Percentiles rank a stretch among this genome's conserved stretches.
These are phyloP conservation scores for Papilio aristodemus DNA, from an alignment of 1,140 invertebrate species.

Conservation along the genomic window DNA sequence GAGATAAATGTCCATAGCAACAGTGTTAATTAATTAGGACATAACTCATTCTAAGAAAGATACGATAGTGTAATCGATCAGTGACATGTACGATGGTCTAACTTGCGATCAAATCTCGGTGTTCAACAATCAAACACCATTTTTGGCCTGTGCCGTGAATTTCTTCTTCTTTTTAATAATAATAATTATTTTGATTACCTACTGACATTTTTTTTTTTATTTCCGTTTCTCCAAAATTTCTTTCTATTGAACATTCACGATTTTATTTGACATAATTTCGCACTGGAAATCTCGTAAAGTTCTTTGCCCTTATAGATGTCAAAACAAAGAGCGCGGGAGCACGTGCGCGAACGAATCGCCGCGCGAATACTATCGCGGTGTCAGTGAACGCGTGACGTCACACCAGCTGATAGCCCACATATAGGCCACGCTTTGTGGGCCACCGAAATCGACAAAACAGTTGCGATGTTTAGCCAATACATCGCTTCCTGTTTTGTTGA, in stretches of 20 bases:
- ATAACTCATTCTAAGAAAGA: neutral
- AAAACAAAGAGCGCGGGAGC: slow-evolving; percentile 26
- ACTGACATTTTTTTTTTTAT: no score
- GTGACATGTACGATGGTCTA: no score
- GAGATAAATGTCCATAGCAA: no score
- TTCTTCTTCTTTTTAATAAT: no score
- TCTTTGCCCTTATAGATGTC: slow-evolving; percentile 11
- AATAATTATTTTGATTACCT: no score
- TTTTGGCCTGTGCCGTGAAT: no score
- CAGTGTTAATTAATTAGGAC: no score
- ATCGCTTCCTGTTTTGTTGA: slow-evolving; percentile 16
- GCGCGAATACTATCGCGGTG: slow-evolving; percentile 44
- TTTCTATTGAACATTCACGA: neutral
- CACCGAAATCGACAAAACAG: slow-evolving; percentile 37
- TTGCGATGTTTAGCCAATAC: neutral
- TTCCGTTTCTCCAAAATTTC: no score
- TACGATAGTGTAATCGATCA: neutral
- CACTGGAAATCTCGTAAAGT: slow-evolving; percentile 7
- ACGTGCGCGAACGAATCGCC: neutral
- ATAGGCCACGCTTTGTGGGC: slow-evolving; percentile 46
- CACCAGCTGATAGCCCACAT: slow-evolving; percentile 58
- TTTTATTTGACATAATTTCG: neutral
- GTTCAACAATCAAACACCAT: no score
- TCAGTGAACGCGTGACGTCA: slow-evolving; percentile 67
- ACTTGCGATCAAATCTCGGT: no score